Conservation (phyloP, 2,797 vertebrate species). For the Tokudaia muenninki region DNA sequence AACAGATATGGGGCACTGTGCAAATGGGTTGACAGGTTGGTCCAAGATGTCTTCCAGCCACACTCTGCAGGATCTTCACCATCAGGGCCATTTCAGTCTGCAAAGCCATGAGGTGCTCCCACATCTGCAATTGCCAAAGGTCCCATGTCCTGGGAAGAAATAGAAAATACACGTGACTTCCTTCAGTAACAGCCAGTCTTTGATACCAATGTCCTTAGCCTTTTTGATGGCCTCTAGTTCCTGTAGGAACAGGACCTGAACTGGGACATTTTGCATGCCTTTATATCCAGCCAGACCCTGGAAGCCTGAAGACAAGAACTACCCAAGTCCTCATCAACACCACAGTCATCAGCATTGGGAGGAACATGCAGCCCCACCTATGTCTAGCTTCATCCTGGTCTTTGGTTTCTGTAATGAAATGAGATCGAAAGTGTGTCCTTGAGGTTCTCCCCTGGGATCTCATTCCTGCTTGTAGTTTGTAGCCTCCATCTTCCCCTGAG, state of each 20-base stretch:
- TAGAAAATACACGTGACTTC: not conserved
- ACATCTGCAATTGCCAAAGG: conserved; percentile 8
- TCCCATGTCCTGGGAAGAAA: not conserved
- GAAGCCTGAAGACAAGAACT: not conserved
- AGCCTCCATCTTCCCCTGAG: not conserved
- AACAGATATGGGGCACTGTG: not conserved
- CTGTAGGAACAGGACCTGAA: conserved; percentile 32
- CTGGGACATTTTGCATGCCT: conserved; percentile 34
- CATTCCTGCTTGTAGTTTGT: not conserved
- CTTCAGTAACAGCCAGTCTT: not conserved
- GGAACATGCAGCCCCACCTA: rapidly evolving
- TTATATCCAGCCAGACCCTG: rapidly evolving
- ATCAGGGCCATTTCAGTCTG: conserved; percentile 58
- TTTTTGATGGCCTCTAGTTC: conserved; percentile 52
- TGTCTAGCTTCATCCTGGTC: not conserved
- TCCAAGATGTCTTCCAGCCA: not conserved
- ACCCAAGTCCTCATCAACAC: not conserved
- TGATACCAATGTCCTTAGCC: not conserved
- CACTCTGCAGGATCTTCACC: rapidly evolving
- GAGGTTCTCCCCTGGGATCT: not conserved
- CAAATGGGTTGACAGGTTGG: not conserved
- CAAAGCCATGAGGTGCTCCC: not conserved
- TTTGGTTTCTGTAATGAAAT: not conserved
- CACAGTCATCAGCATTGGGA: not conserved
- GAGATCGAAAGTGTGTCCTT: not conserved